Evolutionary conservation across 1,140 invertebrate species (phyloP).

Genomic region (Danaus melanippus): DNA sequence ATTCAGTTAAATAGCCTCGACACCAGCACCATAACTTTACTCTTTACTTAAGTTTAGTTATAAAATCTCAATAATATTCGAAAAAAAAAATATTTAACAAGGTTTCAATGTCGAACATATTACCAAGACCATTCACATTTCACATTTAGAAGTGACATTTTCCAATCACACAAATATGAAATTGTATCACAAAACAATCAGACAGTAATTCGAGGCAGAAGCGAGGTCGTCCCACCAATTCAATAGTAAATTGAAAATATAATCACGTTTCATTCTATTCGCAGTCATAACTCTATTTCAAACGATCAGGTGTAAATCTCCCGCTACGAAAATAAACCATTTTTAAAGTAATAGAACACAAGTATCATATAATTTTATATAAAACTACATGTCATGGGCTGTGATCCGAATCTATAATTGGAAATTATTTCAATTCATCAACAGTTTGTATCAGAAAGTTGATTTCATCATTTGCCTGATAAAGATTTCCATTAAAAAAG

Average conservation of each 20-base stretch:
- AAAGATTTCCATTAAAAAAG: too few relatives aligned
- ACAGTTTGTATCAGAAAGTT: too few relatives aligned
- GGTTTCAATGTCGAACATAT: conserved; percentile 1
- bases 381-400: too few relatives aligned
- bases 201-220: conserved; percentile 36
- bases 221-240: conserved; percentile 50
- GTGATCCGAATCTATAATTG: too few relatives aligned
- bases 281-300: conserved; percentile 43
- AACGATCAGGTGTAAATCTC: conserved; percentile 32
- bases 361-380: not conserved
- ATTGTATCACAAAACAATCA: conserved; percentile 33
- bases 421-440: too few relatives aligned
- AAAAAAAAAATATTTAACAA: too few relatives aligned
- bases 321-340: too few relatives aligned
- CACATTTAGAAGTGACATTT: conserved; percentile 3
- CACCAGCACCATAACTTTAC: too few relatives aligned
- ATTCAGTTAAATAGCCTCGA: too few relatives aligned
- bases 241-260: conserved; percentile 58
- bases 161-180: conserved; percentile 26
- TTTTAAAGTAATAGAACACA: not conserved
- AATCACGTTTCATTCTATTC: conserved; percentile 59
- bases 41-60: too few relatives aligned
- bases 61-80: too few relatives aligned
- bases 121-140: conserved; percentile 13
- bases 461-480: too few relatives aligned